Evolutionary conservation across 1,140 invertebrate genomes (phyloP).

Genomic region (Papilio helenus): DNA sequence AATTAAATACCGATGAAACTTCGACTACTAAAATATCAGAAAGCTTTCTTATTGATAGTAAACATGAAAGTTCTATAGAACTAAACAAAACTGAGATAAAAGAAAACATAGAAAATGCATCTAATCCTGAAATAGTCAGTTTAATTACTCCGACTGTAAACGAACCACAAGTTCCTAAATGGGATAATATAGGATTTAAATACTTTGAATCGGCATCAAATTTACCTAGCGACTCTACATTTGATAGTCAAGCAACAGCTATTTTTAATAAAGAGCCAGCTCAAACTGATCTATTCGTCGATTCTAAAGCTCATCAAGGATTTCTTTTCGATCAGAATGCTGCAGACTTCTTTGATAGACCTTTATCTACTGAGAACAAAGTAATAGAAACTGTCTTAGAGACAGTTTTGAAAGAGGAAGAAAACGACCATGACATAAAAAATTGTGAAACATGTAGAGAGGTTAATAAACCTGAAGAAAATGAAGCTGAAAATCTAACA

Average conservation of each 20-base stretch:
- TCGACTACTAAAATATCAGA: neutral
- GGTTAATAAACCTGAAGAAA: constrained; percentile 64
- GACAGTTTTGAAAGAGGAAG: constrained; percentile 33
- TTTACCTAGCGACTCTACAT: constrained; percentile 11
- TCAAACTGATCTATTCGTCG: neutral
- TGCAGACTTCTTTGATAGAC: constrained; percentile 36
- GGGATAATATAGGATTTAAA: constrained; percentile 17
- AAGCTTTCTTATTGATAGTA: neutral
- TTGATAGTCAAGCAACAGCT: neutral
- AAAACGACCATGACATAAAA: constrained; percentile 58
- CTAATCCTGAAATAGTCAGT: neutral
- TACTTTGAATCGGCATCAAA: neutral
- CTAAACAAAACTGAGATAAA: neutral
- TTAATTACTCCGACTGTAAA: neutral
- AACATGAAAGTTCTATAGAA: neutral
- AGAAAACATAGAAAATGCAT: neutral
- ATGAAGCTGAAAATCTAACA: constrained; percentile 67
- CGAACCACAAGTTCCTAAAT: neutral
- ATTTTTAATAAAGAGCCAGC: neutral
- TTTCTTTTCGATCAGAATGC: constrained; percentile 31
- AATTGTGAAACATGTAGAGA: constrained; percentile 73
- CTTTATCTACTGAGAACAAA: constrained; percentile 28
- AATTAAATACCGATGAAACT: neutral
- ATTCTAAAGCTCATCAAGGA: constrained; percentile 4
- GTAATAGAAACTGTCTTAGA: neutral